Evolutionary conservation across 2,797 vertebrate species (phyloP).

Genomic region (Phoeniculus purpureus): DNA sequence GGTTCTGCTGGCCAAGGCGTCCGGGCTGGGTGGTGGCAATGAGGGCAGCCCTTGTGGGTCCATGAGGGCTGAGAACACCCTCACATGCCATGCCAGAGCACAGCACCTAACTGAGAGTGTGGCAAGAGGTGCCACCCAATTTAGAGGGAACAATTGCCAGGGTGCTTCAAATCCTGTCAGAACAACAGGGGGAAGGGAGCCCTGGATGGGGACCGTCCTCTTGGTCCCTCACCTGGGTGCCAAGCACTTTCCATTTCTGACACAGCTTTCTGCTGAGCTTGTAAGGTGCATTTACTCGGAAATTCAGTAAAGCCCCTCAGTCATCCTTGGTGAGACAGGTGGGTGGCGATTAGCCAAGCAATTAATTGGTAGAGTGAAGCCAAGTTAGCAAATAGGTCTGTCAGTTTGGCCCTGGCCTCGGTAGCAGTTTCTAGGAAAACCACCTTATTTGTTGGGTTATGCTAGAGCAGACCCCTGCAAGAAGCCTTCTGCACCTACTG

Average conservation of each 20-base stretch:
- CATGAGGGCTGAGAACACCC: too few relatives aligned
- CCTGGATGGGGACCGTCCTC: neutral
- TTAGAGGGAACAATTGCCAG: neutral
- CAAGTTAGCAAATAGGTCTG: neutral
- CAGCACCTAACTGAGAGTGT: neutral
- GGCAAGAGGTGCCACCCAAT: neutral
- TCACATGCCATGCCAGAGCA: too few relatives aligned
- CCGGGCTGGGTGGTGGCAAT: too few relatives aligned
- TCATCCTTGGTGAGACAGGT: neutral
- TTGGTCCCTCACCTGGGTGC: neutral
- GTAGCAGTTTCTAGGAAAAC: fast-evolving
- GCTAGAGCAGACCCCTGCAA: neutral
- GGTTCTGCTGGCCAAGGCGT: too few relatives aligned
- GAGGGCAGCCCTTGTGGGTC: too few relatives aligned
- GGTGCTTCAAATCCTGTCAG: neutral
- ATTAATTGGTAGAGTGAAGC: neutral
- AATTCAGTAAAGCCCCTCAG: neutral
- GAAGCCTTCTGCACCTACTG: neutral
- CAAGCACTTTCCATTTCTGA: neutral
- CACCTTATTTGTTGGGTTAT: neutral
- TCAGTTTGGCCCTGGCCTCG: neutral
- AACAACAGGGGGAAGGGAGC: too few relatives aligned
- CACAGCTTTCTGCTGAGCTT: neutral
- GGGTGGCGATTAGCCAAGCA: neutral
- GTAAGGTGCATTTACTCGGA: neutral